Evolutionary conservation across 1,140 invertebrate species (phyloP).

Genomic region (Lucilia sericata): DNA sequence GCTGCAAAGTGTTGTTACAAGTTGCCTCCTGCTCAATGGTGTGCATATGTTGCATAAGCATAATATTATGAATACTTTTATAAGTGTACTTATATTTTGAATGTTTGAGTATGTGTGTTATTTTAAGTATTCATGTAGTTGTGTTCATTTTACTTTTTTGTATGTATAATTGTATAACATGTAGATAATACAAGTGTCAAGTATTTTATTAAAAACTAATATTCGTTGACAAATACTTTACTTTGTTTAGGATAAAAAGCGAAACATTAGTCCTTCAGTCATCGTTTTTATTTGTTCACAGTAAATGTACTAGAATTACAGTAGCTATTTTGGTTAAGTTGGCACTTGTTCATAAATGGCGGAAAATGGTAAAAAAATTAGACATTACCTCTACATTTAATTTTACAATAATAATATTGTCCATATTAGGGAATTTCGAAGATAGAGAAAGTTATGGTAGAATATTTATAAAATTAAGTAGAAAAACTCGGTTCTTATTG

Average conservation of each 20-base stretch:
- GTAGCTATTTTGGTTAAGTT: too few species aligned
- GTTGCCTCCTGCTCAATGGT: background rate
- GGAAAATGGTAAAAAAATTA: too few species aligned
- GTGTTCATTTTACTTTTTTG: background rate
- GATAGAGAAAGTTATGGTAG: too few species aligned
- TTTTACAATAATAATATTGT: too few species aligned
- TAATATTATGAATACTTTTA: background rate
- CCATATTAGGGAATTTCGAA: too few species aligned
- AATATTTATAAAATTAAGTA: too few species aligned
- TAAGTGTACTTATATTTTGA: background rate
- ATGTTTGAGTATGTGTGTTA: background rate
- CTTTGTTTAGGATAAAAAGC: background rate
- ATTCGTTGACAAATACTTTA: background rate
- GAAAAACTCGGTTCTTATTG: too few species aligned
- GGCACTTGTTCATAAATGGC: too few species aligned
- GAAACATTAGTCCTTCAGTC: background rate
- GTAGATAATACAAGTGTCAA: background rate
- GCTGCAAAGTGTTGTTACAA: background rate
- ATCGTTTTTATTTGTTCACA: background rate
- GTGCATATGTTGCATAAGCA: constrained; percentile 16
- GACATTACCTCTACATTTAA: too few species aligned
- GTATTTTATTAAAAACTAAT: background rate
- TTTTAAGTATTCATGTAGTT: background rate
- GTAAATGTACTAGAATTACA: background rate
- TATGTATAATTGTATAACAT: background rate